Percentiles rank a stretch among this genome's conserved stretches.
Evolutionary conservation across 1,140 invertebrate genomes (phyloP).

Genomic region (Amyelois transitella): DNA sequence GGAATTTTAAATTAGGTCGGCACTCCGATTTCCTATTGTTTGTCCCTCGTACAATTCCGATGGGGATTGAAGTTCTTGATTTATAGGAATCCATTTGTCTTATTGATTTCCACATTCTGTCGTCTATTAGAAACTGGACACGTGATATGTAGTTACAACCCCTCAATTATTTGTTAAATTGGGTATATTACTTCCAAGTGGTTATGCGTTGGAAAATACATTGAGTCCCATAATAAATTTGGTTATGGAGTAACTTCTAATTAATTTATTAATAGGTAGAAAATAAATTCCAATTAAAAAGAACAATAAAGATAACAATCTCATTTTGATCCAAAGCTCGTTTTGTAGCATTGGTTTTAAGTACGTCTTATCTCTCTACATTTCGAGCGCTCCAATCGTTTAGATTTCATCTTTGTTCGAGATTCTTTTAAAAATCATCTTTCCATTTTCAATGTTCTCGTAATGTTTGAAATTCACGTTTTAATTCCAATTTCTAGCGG

Average conservation of each 20-base stretch:
- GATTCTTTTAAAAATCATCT: too few relatives aligned
- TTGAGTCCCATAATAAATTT: neutral
- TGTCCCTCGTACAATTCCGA: neutral
- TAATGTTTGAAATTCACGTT: too few relatives aligned
- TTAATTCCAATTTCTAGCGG: too few relatives aligned
- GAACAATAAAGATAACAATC: neutral
- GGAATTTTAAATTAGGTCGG: neutral
- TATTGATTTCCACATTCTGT: neutral
- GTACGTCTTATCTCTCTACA: neutral
- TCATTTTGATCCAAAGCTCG: neutral
- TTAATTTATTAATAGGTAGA: neutral
- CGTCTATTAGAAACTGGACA: neutral
- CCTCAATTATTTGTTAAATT: neutral
- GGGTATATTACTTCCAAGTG: neutral
- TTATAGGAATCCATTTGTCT: neutral
- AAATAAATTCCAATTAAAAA: neutral
- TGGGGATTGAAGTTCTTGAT: neutral
- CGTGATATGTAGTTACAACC: neutral
- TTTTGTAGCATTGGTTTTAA: neutral
- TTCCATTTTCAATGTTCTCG: too few relatives aligned
- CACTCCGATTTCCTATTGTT: neutral
- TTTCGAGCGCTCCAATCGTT: too few relatives aligned
- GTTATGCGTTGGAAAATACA: neutral
- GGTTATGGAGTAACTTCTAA: neutral
- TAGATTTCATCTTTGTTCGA: too few relatives aligned